Evolutionary conservation across 2,113 vertebrate genomes (phyloP).

Genomic region (Saguinus imperator): DNA sequence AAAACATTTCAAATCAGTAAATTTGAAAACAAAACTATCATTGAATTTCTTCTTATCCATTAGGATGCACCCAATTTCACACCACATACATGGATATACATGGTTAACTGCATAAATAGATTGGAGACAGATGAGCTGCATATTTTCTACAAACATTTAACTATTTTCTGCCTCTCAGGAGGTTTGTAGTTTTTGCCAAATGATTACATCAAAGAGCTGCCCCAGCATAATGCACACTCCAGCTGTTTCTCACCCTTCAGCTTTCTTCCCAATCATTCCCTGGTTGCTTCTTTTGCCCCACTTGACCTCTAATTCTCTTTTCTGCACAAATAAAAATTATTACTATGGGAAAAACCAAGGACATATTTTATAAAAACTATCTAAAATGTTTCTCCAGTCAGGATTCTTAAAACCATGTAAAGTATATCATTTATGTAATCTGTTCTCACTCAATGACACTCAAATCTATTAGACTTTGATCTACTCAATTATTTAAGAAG

Average conservation of each 20-base stretch:
- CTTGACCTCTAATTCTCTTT: background rate
- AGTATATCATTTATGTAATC: background rate
- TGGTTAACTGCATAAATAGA: background rate
- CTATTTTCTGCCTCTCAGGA: background rate
- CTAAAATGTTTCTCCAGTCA: background rate
- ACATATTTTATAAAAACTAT: conserved; percentile 7
- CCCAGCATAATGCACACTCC: background rate
- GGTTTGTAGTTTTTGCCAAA: background rate
- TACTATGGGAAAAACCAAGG: background rate
- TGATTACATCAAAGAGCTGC: background rate
- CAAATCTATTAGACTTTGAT: background rate
- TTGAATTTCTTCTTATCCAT: background rate
- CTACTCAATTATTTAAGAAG: background rate
- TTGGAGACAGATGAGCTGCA: conserved; percentile 39
- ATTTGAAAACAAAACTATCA: conserved; percentile 4
- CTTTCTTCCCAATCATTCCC: background rate
- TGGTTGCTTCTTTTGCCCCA: background rate
- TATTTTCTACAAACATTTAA: background rate
- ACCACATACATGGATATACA: background rate
- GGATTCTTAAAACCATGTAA: background rate
- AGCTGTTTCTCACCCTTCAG: conserved; percentile 8
- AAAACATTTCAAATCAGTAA: background rate
- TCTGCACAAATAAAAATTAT: background rate
- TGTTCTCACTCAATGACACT: background rate
- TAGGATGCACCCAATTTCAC: background rate